A percentile compares a stretch with the other conserved stretches of the same genome.
Evolutionary conservation across 2,797 vertebrate species (phyloP).

Genomic region (Tenualosa ilisha): DNA sequence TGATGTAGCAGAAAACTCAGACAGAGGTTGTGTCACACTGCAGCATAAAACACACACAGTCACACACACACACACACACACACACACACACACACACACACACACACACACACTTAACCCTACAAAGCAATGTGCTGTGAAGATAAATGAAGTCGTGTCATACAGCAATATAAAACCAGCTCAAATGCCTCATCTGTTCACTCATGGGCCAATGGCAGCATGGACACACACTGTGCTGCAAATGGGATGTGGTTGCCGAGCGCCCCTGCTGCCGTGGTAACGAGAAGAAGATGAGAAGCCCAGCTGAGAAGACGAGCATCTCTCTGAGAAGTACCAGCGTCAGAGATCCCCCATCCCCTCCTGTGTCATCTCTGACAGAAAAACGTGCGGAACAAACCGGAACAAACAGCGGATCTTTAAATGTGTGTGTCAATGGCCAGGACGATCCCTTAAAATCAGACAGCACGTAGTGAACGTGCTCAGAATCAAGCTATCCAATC

Average conservation of each 20-base stretch:
- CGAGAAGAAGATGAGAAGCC: background rate
- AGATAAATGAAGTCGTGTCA: too few species aligned
- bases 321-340: background rate
- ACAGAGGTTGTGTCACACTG: background rate
- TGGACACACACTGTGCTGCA: constrained; percentile 8
- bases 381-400: background rate
- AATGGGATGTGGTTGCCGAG: constrained; percentile 9
- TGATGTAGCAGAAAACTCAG: background rate
- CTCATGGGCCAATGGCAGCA: background rate
- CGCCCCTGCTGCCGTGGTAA: background rate
- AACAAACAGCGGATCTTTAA: background rate
- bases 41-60: background rate
- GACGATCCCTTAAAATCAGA: background rate
- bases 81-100: too few species aligned
- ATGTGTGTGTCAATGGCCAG: background rate
- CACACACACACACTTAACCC: too few species aligned
- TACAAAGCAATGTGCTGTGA: too few species aligned
- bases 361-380: background rate
- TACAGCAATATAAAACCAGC: background rate
- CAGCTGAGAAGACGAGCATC: background rate
- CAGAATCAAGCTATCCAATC: background rate
- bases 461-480: background rate
- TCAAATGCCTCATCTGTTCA: background rate
- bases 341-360: background rate
- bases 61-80: too few species aligned